Evolutionary conservation across 2,888 invertebrate species (phyloP), one percentile per base, ranked within the genome.

Genomic region (Hofmannophila pseudospretella): DNA sequence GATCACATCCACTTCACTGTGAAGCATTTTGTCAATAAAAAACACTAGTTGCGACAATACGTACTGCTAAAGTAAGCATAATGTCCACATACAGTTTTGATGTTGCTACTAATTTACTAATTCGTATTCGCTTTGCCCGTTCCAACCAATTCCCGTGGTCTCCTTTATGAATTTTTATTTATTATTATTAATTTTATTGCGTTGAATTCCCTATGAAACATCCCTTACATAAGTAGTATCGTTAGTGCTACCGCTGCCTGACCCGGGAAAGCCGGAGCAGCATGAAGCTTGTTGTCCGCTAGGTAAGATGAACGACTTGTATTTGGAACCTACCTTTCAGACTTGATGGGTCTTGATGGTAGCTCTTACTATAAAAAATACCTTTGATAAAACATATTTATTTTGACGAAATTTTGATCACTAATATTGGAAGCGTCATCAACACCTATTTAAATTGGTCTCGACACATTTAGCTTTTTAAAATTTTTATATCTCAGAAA

Each of bases 281-380:
- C 95, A 95, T 89, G 95, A 95, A 89, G 93, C 93, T 88, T 94
- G 94, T 91, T 95, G 95, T 89, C 94, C 94, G 79, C 90, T 94
- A 87, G 92, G 93, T 93, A 93, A 93, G 91, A 81, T 54, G 14
- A 59, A 51, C 53, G 61, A 50, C 61, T 7, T 25, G 32, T 11
- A n/a, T 13, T 13, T 38, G 52, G 57, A 52, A 47, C 46, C 47
- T 33, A 34, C 31, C 31, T 47, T 45, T 42, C 41, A 36, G n/a
- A 32, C n/a, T 11, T 23, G 3, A n/a, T n/a, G 2, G 23, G 23
- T n/a, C n/a, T 23, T 23, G n/a, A 23, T 23, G 5, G 3, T n/a
- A n/a, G 23, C 23, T 23, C n/a, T 23, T n/a, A n/a, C 23, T 23
- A n/a, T 3, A 23, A 23, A 4, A 3, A 16, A 16, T 16, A 16